Evolutionary conservation across 2,113 vertebrate species (phyloP).

Genomic region (Peromyscus maniculatus): DNA sequence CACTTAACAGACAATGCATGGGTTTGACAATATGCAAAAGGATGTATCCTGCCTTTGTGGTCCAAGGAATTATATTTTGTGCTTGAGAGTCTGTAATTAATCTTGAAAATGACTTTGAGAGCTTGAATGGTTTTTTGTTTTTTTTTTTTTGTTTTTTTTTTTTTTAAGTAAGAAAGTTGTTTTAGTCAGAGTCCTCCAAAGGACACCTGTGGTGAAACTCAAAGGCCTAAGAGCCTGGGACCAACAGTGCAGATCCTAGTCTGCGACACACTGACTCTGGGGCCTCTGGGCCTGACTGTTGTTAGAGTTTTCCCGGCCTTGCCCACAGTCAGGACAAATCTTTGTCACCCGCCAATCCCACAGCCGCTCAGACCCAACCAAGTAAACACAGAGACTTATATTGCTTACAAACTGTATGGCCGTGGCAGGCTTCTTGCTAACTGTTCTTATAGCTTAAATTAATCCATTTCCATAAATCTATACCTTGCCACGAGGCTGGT

Average conservation of each 20-base stretch:
- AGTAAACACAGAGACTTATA: too few relatives aligned
- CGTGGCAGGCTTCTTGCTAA: too few relatives aligned
- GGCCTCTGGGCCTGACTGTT: too few relatives aligned
- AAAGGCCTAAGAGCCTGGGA: neutral
- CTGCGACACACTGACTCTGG: too few relatives aligned
- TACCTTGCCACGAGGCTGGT: too few relatives aligned
- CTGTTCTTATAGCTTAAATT: too few relatives aligned
- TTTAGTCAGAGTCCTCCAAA: neutral
- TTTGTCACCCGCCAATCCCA: too few relatives aligned
- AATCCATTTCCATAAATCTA: too few relatives aligned
- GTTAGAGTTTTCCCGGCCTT: too few relatives aligned
- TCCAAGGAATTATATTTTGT: conserved; percentile 46
- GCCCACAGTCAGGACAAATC: too few relatives aligned
- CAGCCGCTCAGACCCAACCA: too few relatives aligned
- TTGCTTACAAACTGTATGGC: too few relatives aligned
- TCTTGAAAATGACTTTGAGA: conserved; percentile 39
- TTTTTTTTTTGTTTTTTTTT: conserved; percentile 33
- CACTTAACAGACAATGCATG: conserved; percentile 15
- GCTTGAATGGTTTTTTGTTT: conserved; percentile 19
- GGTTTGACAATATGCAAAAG: neutral
- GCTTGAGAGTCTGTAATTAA: conserved; percentile 31
- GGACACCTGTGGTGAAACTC: neutral
- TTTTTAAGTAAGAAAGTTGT: neutral
- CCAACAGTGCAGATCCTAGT: neutral
- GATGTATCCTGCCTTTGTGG: neutral